Base-by-base conservation (phyloP, 2,797 vertebrate genomes). In the Alcedo quadribrachys region DNA sequence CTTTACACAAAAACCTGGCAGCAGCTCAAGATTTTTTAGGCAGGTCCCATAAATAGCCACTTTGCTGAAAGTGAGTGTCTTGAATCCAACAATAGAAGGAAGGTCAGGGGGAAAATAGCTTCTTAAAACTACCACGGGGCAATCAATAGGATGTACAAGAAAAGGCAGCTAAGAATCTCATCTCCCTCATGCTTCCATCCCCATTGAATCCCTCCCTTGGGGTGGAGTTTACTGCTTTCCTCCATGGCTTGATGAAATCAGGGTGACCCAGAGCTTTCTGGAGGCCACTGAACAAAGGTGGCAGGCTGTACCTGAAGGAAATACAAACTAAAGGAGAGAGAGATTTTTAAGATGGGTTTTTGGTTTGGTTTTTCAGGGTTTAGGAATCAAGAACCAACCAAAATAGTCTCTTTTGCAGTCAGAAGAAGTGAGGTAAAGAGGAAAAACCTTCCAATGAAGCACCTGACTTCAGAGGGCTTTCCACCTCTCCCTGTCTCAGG, bases 51-150 rank as follows among this genome's bases (percentile, higher is more conserved):
- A 96, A 96, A 96, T 95, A 96, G 96, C 76, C 70, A 45, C 24
- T 71, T 88, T 55, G 21, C 73, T 87, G 92, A 96, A 96, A 96
- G 92, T 92, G 94, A 95, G 92, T 27, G 87, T 94, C 96, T 96
- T 88, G 81, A 88, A 35, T 65, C 50, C 81, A 95, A 97, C 96
- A 97, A 97, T 94, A 79, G 90, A 55, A 96, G 95, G 94, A 96
- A 96, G 92, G 94, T 96, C 93, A 92, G 58, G 45, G 71, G 70
- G 87, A 90, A 95, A 94, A 94, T 63, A 95, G 87, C 90, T 95
- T 14, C 62, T 91, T 15, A 46, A 84, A 84, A 65, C 46, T 48
- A 80, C 20, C 37, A 27, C 45, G 50, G 30, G 67, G 74, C 50
- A 60, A 91, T 32, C 51, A 60, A 32, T 25, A 18, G 8, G 32